Base-by-base conservation (phyloP, 2,113 vertebrate species). In the Bos indicus region DNA sequence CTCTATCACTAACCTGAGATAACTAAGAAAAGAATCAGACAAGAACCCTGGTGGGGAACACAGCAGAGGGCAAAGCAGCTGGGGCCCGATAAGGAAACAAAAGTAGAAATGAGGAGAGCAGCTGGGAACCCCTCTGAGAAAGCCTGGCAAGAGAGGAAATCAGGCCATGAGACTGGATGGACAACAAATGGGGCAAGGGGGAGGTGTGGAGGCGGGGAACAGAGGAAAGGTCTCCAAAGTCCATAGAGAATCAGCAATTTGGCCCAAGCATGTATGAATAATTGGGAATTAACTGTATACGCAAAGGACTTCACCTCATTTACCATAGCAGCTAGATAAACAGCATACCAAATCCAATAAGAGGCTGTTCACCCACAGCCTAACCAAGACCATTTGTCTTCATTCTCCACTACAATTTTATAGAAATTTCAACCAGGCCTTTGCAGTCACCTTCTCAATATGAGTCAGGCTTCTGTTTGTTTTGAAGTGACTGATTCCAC, bases 241-340 rank as follows among this genome's bases (percentile, higher is more conserved):
- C 97, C 91, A 97, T 14, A 88, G 86, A 94, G 46, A 96, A 98
- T 95, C 88, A 84, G 64, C 60, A 94, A 95, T 96, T 54, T 96
- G 91, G 88, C 91, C 87, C 48, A 94, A 83, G 88, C 57, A 81
- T 30, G 87, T 91, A 91, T 86, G 94, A 89, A 95, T 87, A 96
- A 97, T 93, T 94, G 93, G 86, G 96, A 98, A 97, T 98, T 95
- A 93, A 97, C 95, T 91, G 71, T 54, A 83, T 64, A 96, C 6
- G 8, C 83, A 91, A 48, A 89, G 95, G 78, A 95, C 64, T 82
- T 95, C 91, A 43, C 97, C 78, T 91, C 96, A 85, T 95, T 93
- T 93, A 92, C 78, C 87, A 96, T 4, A 57, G 93, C 67, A 95
- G 93, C 94, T 90, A 95, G 85, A 95, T 88, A 94, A 98, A 91